phyloP scores from a whole-genome alignment of 2,113 vertebrate genomes.

The Pogona vitticeps region DNA sequence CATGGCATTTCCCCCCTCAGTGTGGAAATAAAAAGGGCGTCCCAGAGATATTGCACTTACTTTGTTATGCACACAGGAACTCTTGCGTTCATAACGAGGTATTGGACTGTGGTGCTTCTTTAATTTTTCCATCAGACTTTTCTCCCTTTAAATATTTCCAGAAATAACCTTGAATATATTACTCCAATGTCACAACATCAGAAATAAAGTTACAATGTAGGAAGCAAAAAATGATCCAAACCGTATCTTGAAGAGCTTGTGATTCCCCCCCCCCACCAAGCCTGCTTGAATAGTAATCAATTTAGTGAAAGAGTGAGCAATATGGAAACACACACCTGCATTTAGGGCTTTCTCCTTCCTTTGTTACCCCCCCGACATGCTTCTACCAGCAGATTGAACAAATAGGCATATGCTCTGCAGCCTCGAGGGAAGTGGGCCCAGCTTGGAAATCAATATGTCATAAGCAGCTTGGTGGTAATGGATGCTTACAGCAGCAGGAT shows the following conservation, averaged over 20 bases:
- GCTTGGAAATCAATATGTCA: constrained; percentile 69
- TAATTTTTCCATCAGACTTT: no score
- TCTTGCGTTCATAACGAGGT: not conserved
- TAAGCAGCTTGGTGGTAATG: constrained; percentile 61
- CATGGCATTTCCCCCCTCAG: no score
- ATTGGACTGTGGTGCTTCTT: not conserved
- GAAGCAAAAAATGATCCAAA: no score
- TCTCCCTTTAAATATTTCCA: not conserved
- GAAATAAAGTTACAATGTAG: not conserved
- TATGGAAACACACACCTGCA: not conserved
- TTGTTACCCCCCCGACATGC: constrained; percentile 21
- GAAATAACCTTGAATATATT: not conserved
- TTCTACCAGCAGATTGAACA: constrained; percentile 57
- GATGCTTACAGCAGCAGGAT: constrained; percentile 68
- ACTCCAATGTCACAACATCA: not conserved
- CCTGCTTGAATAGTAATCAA: not conserved
- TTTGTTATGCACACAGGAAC: not conserved
- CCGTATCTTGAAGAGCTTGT: not conserved
- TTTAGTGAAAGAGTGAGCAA: not conserved
- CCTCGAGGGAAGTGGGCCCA: constrained; percentile 62
- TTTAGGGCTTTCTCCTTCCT: constrained; percentile 12
- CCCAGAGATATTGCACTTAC: not conserved
- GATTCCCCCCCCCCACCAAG: not conserved
- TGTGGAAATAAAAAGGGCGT: not conserved
- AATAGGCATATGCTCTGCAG: constrained; percentile 62